Base-by-base conservation (phyloP, 2,888 invertebrate species). In the Lochmaea capreae region DNA sequence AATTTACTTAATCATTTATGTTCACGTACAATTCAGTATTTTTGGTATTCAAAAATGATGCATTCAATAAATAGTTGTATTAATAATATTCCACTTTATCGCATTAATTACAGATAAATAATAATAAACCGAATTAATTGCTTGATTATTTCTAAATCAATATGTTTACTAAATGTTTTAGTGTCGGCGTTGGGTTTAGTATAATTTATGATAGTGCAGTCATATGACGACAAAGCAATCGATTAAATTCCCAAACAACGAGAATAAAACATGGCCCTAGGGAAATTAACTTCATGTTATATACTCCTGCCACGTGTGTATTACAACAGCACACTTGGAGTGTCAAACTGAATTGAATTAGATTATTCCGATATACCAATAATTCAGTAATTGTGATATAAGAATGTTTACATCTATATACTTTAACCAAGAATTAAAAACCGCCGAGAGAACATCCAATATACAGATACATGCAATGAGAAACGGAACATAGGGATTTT, bases 211-310 rank as follows among this genome's bases (percentile, higher is more conserved):
- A n/a, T 52, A 52, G 52, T 52, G 12, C 52, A 8, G 52, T 52
- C 2, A 52, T 12, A 52, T 52, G 52, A 52, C 52, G 52, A 52
- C 52, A 52, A 52, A 52, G 52, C n/a, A 52, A 52, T 52, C 52
- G 52, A 52, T 52, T 52, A 52, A 52, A 52, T 52, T 52, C 16
- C n/a, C 52, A 52, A 52, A 52, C 52, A 52, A 52, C 52, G 52
- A 16, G 14, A 52, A 52, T 52, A 52, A 52, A 52, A 52, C 52
- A 52, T 52, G n/a, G 8, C 52, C 5, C 52, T 52, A 52, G 52
- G 52, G 52, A 52, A 52, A 52, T 52, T n/a, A 52, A 52, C 52
- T 52, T 52, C 12, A 12, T 52, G 52, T 52, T n/a, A 52, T 6
- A 52, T n/a, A 52, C 14, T 52, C 52, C 52, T 52, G n/a, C n/a